A percentile compares a stretch with the other conserved stretches of the same genome.
phyloP scores from a whole-genome alignment of 2,888 invertebrate species.

The Parapristionchus giblindavisi region DNA sequence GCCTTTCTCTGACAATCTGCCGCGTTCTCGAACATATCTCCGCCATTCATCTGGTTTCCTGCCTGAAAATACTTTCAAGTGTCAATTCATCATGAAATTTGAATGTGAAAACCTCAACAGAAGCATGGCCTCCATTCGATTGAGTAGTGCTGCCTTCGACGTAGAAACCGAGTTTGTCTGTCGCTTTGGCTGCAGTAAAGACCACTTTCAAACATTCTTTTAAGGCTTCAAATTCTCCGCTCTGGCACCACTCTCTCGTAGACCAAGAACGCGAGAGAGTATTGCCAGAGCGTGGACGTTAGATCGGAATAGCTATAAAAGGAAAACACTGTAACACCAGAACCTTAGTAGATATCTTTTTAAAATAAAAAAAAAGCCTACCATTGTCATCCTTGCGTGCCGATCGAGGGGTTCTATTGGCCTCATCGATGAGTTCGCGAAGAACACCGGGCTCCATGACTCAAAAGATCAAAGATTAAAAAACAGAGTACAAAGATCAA shows the following conservation, averaged over 20 bases:
- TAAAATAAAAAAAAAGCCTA: background rate
- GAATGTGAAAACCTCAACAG: too few species aligned
- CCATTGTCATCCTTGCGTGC: conserved; percentile 38
- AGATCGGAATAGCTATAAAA: too few species aligned
- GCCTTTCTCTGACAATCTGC: conserved; percentile 59
- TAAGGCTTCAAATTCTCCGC: too few species aligned
- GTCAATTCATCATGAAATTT: background rate
- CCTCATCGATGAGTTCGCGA: conserved; percentile 54
- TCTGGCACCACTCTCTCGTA: too few species aligned
- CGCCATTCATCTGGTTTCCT: too few species aligned
- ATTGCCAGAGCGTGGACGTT: too few species aligned
- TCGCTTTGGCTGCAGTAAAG: conserved; percentile 40
- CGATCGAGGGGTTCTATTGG: conserved; percentile 49
- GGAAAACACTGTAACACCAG: too few species aligned
- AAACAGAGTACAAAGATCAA: background rate
- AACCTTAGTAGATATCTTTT: too few species aligned
- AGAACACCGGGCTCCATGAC: conserved; percentile 59
- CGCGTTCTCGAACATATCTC: conserved; percentile 59
- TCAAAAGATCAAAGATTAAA: conserved; percentile 22
- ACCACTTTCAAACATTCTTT: too few species aligned
- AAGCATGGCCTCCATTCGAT: too few species aligned
- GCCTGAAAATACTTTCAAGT: background rate
- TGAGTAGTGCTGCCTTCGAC: too few species aligned
- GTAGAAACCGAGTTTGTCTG: conserved; percentile 59
- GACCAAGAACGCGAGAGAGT: too few species aligned